These are phyloP conservation scores for Protobothrops flavoviridis DNA, from an alignment of 2,113 vertebrate genomes.

Conservation along the genomic window DNA sequence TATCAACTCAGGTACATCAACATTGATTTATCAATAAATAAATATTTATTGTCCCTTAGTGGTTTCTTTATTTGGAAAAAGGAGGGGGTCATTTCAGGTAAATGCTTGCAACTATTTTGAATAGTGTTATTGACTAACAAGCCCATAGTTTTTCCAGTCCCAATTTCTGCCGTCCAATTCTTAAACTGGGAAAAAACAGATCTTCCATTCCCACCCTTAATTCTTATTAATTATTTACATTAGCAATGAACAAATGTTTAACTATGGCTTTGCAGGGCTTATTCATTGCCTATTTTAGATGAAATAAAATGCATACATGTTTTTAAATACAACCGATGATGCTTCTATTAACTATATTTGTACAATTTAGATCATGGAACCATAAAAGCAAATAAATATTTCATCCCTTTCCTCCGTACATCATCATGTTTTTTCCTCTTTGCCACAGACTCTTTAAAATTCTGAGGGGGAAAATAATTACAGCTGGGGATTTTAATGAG, in stretches of 20 bases:
- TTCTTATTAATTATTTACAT: not conserved
- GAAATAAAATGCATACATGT: not conserved
- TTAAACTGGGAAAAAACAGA: not conserved
- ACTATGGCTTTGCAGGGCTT: not conserved
- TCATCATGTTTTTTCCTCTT: constrained; percentile 2
- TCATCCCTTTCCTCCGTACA: constrained; percentile 2
- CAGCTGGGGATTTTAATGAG: not conserved
- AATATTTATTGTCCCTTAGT: not conserved
- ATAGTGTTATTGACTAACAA: not conserved
- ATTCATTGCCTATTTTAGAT: not conserved
- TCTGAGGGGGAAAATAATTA: not conserved
- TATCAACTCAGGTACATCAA: not conserved
- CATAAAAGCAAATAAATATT: constrained; percentile 5
- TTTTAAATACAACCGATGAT: not conserved
- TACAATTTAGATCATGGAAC: not conserved
- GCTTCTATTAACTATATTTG: constrained; percentile 3
- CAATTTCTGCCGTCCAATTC: not conserved
- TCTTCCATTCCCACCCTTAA: not conserved
- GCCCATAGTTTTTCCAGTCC: too few relatives aligned
- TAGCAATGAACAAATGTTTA: not conserved
- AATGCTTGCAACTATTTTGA: not conserved
- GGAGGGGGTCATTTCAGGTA: not conserved
- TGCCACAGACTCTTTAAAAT: not conserved
- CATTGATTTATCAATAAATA: not conserved
- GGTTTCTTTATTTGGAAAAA: not conserved